Evolutionary conservation across 2,113 vertebrate species (phyloP).

Genomic region (Festucalex cinctus): DNA sequence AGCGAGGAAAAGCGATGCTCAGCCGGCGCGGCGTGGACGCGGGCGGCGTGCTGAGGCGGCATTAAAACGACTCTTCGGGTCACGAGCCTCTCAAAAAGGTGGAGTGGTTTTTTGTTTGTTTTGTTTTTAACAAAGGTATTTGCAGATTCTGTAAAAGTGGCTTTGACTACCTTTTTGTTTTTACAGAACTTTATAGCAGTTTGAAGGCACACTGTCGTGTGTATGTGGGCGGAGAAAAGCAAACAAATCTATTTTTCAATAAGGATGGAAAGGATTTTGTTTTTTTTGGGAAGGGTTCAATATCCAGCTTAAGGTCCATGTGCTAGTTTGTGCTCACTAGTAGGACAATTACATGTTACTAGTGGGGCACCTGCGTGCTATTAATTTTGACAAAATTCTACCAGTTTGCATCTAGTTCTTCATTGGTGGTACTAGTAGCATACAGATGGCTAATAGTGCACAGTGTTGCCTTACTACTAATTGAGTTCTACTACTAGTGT

Average conservation of each 20-base stretch:
- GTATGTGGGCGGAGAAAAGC: slow-evolving; percentile 43
- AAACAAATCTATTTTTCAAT: slow-evolving; percentile 64
- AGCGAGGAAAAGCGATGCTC: not conserved
- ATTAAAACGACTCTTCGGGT: not conserved
- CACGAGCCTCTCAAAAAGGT: not conserved
- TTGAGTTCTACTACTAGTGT: not conserved
- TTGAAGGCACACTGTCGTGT: slow-evolving; percentile 67
- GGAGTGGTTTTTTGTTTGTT: not conserved
- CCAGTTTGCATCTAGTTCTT: too few relatives aligned
- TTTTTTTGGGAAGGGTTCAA: not conserved
- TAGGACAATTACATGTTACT: not conserved
- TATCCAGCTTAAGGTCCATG: not conserved
- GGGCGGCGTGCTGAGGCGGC: not conserved
- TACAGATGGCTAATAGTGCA: too few relatives aligned
- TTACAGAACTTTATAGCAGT: slow-evolving; percentile 61
- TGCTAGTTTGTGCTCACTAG: not conserved
- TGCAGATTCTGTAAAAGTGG: not conserved
- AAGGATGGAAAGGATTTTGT: not conserved
- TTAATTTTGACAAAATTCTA: too few relatives aligned
- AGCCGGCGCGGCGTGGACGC: not conserved
- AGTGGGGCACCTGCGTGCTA: not conserved
- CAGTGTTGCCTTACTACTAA: not conserved
- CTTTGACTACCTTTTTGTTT: slow-evolving; percentile 59
- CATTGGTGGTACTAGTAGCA: too few relatives aligned
- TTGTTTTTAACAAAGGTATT: not conserved